Base-by-base conservation (phyloP, 2,888 invertebrate species). In the Ormyrus rosae region DNA sequence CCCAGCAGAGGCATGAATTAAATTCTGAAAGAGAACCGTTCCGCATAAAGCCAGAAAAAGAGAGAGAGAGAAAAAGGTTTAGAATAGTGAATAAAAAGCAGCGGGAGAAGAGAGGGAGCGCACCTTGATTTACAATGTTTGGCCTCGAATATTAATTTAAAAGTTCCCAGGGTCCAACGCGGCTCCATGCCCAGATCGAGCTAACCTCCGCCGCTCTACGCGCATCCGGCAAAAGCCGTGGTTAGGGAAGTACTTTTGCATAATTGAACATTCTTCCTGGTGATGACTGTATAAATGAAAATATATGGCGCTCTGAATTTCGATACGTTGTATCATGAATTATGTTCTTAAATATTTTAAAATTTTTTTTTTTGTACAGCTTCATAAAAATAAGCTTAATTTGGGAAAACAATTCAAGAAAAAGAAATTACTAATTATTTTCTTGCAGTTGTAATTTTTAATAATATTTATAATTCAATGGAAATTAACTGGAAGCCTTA, bases 101-200 rank as follows among this genome's bases (percentile, higher is more conserved):
- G 34, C 55, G 53, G 19, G 48, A 6, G 34, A 63, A 60, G 53
- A 56, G 10, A 48, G n/a, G 34, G 48, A 60, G 50, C 11, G 11
- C 50, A 46, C 68, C 70, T 86, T 87, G 87, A 88, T 88, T 88
- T 88, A 87, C 86, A 86, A 87, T 86, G 85, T 87, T 87, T 85
- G 84, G 84, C 84, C 83, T 84, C 84, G 85, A 88, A 88, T 89
- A 89, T 88, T 89, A 89, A 89, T 89, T 88, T 85, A 87, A 88
- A 79, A 89, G 85, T 89, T 87, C 75, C 71, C 76, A 78, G 78
- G 61, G 50, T 61, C 61, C 46, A 34, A 34, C 34, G 34, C 34
- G 34, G 34, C 34, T 34, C 34, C 34, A 34, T 34, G 34, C 34
- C 34, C 34, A 4, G 45, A 11, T 56, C 45, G 51, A 68, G 46